A percentile compares a stretch with the other conserved stretches of the same genome.
Evolutionary conservation across 2,888 invertebrate species (phyloP).

Genomic region (Drosophila macrospina): DNA sequence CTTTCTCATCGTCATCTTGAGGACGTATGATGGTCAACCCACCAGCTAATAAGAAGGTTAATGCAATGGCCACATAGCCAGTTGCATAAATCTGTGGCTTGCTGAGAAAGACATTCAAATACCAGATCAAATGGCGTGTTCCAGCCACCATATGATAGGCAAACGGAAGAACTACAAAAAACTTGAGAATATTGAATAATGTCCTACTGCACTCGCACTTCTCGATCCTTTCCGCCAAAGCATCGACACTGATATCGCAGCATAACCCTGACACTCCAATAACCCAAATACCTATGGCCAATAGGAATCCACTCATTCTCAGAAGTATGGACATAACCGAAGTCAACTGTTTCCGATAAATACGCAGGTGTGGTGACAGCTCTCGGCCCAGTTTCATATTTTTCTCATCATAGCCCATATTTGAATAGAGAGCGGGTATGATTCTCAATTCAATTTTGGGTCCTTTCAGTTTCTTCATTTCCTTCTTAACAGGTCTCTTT

Average conservation of each 20-base stretch:
- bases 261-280: conserved; percentile 48
- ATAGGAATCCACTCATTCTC: conserved; percentile 45
- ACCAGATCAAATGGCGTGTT: conserved; percentile 60
- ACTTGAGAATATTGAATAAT: conserved; percentile 31
- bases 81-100: conserved; percentile 58
- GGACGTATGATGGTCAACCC: conserved; percentile 13
- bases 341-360: conserved; percentile 61
- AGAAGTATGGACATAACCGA: conserved; percentile 60
- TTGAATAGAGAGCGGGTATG: conserved; percentile 14
- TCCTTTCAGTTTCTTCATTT: background rate
- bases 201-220: conserved; percentile 16
- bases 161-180: conserved; percentile 51
- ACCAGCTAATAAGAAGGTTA: conserved; percentile 45
- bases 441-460: conserved; percentile 47
- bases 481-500: background rate
- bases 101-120: conserved; percentile 56
- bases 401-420: conserved; percentile 44
- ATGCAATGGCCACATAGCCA: conserved; percentile 50
- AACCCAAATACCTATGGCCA: conserved; percentile 50
- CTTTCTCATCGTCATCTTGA: background rate
- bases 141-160: conserved; percentile 62
- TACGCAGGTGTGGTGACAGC: conserved; percentile 58
- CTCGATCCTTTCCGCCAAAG: conserved; percentile 35
- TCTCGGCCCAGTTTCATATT: conserved; percentile 48
- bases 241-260: conserved; percentile 35